phyloP scores from a whole-genome alignment of 2,888 invertebrate species.

The Trachelus troglodyta region DNA sequence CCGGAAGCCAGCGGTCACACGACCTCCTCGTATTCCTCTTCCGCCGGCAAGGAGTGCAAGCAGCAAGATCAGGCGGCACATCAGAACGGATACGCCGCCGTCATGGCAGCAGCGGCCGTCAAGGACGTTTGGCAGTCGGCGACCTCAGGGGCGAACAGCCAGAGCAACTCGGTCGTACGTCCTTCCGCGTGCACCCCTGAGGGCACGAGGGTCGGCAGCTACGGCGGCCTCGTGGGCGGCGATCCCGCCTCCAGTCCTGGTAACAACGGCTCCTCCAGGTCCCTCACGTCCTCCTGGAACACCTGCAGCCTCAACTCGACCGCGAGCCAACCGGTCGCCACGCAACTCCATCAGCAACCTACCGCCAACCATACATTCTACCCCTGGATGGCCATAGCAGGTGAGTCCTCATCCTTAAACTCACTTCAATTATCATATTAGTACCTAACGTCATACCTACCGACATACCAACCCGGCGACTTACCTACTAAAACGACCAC shows the following conservation, averaged over 20 bases:
- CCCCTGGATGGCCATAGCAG: slow-evolving; percentile 99
- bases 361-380: slow-evolving; percentile 94
- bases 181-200: slow-evolving; percentile 93
- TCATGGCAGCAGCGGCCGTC: slow-evolving; percentile 75
- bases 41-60: slow-evolving; percentile 80
- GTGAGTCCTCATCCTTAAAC: slow-evolving; percentile 71
- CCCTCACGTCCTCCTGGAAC: slow-evolving; percentile 85
- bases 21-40: slow-evolving; percentile 69
- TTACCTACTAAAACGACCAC: not conserved
- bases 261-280: slow-evolving; percentile 70
- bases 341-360: slow-evolving; percentile 88
- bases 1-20: slow-evolving; percentile 72
- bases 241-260: slow-evolving; percentile 82
- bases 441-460: slow-evolving; percentile 2
- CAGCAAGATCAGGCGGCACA: slow-evolving; percentile 70
- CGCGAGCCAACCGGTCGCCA: slow-evolving; percentile 80
- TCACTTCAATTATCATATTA: slow-evolving; percentile 18
- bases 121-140: slow-evolving; percentile 78
- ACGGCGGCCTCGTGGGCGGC: slow-evolving; percentile 81
- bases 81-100: slow-evolving; percentile 76
- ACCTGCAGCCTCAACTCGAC: slow-evolving; percentile 88
- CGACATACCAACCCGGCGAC: not conserved
- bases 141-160: slow-evolving; percentile 76
- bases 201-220: slow-evolving; percentile 79
- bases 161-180: slow-evolving; percentile 73